Conservation (phyloP, 1,140 invertebrate species). For the Diprion similis region DNA sequence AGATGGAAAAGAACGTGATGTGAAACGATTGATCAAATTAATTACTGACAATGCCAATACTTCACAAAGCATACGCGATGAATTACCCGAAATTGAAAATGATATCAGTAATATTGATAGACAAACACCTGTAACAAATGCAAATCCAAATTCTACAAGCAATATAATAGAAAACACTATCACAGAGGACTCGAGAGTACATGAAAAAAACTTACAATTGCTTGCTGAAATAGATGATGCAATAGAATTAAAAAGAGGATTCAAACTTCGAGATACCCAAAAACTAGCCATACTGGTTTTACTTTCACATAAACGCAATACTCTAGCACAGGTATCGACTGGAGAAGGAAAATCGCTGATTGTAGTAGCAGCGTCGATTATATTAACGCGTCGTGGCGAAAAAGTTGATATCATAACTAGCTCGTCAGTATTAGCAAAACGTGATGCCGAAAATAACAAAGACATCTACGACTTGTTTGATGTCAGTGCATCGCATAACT, state of each 20-base stretch:
- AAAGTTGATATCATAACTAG: constrained; percentile 46
- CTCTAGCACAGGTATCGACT: constrained; percentile 32
- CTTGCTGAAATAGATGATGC: constrained; percentile 25
- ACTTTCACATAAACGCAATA: constrained; percentile 20
- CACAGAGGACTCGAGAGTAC: neutral
- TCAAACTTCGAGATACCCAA: constrained; percentile 32
- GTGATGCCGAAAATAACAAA: constrained; percentile 31
- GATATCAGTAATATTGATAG: neutral
- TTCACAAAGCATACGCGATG: neutral
- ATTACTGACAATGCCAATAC: constrained; percentile 6
- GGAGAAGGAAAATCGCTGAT: constrained; percentile 47
- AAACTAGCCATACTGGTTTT: constrained; percentile 26
- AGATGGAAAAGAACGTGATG: neutral
- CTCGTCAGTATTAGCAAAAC: constrained; percentile 38
- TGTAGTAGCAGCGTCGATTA: constrained; percentile 34
- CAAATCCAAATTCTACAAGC: neutral
- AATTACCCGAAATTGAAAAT: constrained; percentile 8
- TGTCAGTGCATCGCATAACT: constrained; percentile 39
- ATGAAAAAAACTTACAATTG: neutral
- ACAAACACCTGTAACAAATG: neutral
- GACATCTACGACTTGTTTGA: constrained; percentile 40
- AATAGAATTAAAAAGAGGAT: constrained; percentile 25
- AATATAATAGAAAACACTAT: neutral
- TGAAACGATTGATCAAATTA: constrained; percentile 3
- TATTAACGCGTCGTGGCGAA: constrained; percentile 31